Evolutionary conservation across 1,140 invertebrate genomes (phyloP).

Genomic region (Drosophila elegans): DNA sequence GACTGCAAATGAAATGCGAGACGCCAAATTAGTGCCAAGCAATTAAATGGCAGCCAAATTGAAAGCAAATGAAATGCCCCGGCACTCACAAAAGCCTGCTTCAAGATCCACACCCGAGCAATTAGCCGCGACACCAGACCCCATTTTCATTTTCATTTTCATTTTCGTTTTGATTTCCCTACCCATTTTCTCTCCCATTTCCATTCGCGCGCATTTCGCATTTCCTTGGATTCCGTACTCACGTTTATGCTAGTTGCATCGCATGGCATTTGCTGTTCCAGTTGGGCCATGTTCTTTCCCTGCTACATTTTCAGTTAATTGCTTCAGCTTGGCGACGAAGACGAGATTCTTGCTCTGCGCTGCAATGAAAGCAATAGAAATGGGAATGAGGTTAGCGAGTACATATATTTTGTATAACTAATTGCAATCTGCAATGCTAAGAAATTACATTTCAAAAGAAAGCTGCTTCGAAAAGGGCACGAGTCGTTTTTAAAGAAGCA

Average conservation of each 20-base stretch:
- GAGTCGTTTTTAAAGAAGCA: background rate
- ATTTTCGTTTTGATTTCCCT: slow-evolving; percentile 1
- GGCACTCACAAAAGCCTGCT: slow-evolving; percentile 20
- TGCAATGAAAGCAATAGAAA: slow-evolving; percentile 48
- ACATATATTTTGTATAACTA: slow-evolving; percentile 27
- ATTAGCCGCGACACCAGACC: slow-evolving; percentile 62
- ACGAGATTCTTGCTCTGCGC: slow-evolving; percentile 65
- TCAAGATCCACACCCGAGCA: slow-evolving; percentile 47
- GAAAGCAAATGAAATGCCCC: slow-evolving; percentile 75
- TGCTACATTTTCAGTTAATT: slow-evolving; percentile 82
- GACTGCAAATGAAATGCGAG: slow-evolving; percentile 37
- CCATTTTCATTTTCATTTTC: slow-evolving; percentile 2
- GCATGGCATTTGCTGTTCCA: slow-evolving; percentile 80
- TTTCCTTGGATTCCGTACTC: slow-evolving; percentile 50
- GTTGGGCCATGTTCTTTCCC: slow-evolving; percentile 77
- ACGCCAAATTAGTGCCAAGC: slow-evolving; percentile 56
- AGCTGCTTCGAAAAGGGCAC: background rate
- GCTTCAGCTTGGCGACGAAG: slow-evolving; percentile 65
- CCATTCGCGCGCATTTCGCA: slow-evolving; percentile 17
- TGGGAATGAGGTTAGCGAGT: slow-evolving; percentile 27
- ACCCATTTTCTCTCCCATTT: slow-evolving; percentile 12
- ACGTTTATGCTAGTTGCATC: slow-evolving; percentile 81
- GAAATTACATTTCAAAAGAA: slow-evolving; percentile 18
- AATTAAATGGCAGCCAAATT: slow-evolving; percentile 67
- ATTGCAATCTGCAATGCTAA: slow-evolving; percentile 34